Percentiles rank a stretch among this genome's conserved stretches.
Conservation (phyloP, 2,113 vertebrate species). For the Rallus limicola region DNA sequence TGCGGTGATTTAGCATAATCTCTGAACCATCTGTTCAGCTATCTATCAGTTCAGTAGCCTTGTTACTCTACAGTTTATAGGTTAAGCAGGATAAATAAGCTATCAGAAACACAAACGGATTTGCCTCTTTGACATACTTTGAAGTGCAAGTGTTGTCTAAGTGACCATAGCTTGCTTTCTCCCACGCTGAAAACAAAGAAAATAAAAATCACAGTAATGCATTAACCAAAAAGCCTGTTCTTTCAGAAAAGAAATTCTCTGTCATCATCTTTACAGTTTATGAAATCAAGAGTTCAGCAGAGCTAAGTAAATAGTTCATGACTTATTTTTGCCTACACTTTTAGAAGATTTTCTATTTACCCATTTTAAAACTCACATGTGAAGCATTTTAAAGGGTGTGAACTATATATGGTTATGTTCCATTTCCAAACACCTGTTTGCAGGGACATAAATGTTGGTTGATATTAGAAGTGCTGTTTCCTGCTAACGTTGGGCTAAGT, state of each 20-base stretch:
- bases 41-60: neutral
- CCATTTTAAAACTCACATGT: neutral
- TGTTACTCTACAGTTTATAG: slow-evolving; percentile 9
- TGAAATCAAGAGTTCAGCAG: neutral
- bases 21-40: neutral
- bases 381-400: neutral
- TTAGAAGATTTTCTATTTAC: neutral
- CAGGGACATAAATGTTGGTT: neutral
- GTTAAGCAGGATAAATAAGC: slow-evolving; percentile 30
- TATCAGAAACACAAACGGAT: neutral
- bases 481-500: neutral
- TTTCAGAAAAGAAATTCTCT: neutral
- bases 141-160: neutral
- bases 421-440: neutral
- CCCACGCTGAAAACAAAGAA: neutral
- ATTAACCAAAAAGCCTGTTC: neutral
- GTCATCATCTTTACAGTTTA: neutral
- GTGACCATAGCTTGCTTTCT: neutral
- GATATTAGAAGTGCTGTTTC: neutral
- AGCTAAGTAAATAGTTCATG: neutral
- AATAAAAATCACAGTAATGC: neutral
- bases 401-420: neutral
- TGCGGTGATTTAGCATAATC: slow-evolving; percentile 10
- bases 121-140: neutral
- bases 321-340: neutral